Evolutionary conservation across 2,113 vertebrate genomes (phyloP).

Genomic region (Lipotes vexillifer): DNA sequence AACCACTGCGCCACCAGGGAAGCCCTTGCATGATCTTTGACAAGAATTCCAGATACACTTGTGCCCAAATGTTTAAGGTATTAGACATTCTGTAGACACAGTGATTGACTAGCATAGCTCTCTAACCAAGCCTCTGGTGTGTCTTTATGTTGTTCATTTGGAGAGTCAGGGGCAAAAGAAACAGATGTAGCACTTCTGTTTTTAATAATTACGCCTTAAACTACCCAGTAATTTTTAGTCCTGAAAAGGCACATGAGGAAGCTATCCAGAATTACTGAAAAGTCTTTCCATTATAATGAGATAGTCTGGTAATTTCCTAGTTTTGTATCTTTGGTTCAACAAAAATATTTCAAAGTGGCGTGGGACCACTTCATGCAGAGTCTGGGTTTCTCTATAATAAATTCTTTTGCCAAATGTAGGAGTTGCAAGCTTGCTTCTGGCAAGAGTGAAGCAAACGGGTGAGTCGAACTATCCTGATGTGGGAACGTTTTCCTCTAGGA

Average conservation of each 20-base stretch:
- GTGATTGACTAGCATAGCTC: background rate
- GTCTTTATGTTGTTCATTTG: conserved; percentile 20
- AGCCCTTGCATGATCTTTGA: background rate
- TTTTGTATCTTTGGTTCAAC: conserved; percentile 28
- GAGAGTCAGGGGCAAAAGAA: background rate
- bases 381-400: conserved; percentile 67
- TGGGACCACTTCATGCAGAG: conserved; percentile 44
- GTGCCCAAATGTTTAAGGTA: background rate
- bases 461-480: conserved; percentile 8
- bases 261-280: conserved; percentile 38
- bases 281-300: conserved; percentile 22
- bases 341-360: background rate
- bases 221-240: background rate
- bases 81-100: background rate
- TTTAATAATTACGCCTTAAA: conserved; percentile 18
- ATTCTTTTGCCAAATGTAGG: conserved; percentile 73
- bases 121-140: background rate
- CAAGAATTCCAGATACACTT: background rate
- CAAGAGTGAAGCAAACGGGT: conserved; percentile 49
- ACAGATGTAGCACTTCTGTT: conserved; percentile 46
- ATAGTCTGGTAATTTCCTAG: conserved; percentile 62
- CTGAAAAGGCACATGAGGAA: conserved; percentile 37
- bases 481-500: conserved; percentile 37
- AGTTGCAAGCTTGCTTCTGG: conserved; percentile 51
- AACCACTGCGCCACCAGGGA: too few species aligned